A percentile compares a stretch with the other conserved stretches of the same genome.
Conservation (phyloP, 1,140 invertebrate species). For the Magallana angulata region DNA sequence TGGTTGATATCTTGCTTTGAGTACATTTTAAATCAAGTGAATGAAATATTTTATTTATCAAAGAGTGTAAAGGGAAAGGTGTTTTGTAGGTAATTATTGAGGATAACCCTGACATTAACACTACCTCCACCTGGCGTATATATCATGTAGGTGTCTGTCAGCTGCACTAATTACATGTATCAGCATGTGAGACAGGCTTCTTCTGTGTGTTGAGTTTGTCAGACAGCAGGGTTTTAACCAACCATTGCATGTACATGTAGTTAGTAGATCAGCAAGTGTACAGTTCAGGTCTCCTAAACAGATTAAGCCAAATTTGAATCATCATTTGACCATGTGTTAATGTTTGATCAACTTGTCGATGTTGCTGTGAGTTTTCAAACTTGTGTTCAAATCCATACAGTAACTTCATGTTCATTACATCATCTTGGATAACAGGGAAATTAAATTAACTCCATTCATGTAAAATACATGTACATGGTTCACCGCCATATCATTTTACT, state of each 20-base stretch:
- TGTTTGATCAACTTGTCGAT: neutral
- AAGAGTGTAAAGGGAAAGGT: neutral
- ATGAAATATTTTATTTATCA: neutral
- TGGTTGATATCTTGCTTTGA: too few species aligned
- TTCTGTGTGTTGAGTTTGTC: slow-evolving; percentile 11
- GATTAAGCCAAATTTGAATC: neutral
- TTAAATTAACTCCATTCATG: neutral
- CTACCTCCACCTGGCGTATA: slow-evolving; percentile 23
- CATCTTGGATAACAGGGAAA: neutral
- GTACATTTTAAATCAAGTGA: too few species aligned
- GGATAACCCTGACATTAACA: slow-evolving; percentile 8
- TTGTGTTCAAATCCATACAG: neutral
- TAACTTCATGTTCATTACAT: neutral
- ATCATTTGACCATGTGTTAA: neutral
- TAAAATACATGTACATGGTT: neutral
- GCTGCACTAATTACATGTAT: neutral
- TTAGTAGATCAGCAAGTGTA: neutral
- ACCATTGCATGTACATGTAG: neutral
- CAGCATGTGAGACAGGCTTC: slow-evolving; percentile 2
- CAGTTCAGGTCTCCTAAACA: neutral
- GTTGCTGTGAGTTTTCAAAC: neutral
- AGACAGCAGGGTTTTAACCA: neutral
- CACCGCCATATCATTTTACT: neutral
- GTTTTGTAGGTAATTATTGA: slow-evolving; percentile 35
- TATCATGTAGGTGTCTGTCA: slow-evolving; percentile 33